Evolutionary conservation across 1,140 invertebrate genomes (phyloP).

Genomic region (Lasioglossum baleicum): DNA sequence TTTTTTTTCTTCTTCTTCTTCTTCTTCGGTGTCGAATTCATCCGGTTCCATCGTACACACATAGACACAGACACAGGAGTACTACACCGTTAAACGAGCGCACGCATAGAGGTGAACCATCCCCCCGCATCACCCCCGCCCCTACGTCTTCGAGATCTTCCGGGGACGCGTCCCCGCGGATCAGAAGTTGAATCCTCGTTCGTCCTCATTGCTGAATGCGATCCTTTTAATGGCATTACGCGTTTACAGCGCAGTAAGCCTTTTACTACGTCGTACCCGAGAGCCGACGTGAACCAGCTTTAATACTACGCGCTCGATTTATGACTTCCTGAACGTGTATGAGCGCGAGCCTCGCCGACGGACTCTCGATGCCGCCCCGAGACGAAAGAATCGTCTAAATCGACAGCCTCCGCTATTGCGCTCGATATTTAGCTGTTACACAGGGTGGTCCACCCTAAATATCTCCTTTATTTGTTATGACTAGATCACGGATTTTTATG

Average conservation of each 20-base stretch:
- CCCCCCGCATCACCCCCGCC: too few species aligned
- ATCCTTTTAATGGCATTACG: conserved; percentile 61
- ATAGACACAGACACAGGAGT: too few species aligned
- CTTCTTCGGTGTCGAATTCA: conserved; percentile 46
- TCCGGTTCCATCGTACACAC: neutral
- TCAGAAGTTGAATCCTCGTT: conserved; percentile 27
- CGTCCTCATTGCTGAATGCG: conserved; percentile 23
- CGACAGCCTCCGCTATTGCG: too few species aligned
- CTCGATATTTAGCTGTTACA: too few species aligned
- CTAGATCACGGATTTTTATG: too few species aligned
- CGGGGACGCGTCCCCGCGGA: neutral
- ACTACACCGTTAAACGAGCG: too few species aligned
- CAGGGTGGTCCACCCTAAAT: too few species aligned
- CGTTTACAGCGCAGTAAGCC: conserved; percentile 56
- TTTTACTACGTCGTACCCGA: conserved; percentile 39
- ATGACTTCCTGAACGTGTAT: conserved; percentile 29
- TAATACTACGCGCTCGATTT: conserved; percentile 48
- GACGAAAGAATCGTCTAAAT: too few species aligned
- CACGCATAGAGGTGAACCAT: too few species aligned
- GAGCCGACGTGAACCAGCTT: conserved; percentile 38
- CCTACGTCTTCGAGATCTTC: conserved; percentile 17
- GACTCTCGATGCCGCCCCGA: neutral
- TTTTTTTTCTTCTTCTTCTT: neutral
- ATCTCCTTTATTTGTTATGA: too few species aligned
- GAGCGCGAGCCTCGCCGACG: conserved; percentile 4